These are phyloP conservation scores for Didymodactylos carnosus DNA, from an alignment of 2,888 invertebrate species.

Conservation along the genomic window DNA sequence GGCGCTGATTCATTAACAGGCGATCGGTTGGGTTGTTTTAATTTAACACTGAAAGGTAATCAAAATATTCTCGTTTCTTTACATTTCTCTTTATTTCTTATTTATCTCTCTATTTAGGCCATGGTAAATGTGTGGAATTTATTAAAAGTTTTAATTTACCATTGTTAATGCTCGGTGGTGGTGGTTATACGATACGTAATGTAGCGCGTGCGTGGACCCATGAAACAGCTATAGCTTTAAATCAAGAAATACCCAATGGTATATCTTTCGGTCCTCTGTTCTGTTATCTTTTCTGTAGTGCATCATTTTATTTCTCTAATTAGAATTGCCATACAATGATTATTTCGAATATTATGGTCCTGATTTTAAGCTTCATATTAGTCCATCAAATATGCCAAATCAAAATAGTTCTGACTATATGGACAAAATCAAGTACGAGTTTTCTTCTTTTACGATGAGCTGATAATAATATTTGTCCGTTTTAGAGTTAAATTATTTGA, in stretches of 20 bases:
- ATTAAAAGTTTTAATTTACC: constrained; percentile 91
- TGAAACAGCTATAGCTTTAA: constrained; percentile 87
- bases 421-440: constrained; percentile 66
- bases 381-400: constrained; percentile 95
- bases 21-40: constrained; percentile 91
- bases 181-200: constrained; percentile 94
- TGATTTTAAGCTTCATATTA: constrained; percentile 94
- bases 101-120: constrained; percentile 40
- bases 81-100: no score
- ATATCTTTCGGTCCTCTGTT: no score
- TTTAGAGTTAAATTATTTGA: constrained; percentile 50
- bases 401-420: constrained; percentile 93
- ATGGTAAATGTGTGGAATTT: constrained; percentile 91
- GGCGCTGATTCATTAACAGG: constrained; percentile 93
- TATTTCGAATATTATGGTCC: constrained; percentile 99
- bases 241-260: constrained; percentile 73
- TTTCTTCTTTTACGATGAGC: not conserved
- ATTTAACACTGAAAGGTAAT: constrained; percentile 59
- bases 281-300: no score
- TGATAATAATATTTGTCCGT: not conserved
- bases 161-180: constrained; percentile 84
- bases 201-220: constrained; percentile 98
- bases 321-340: constrained; percentile 89
- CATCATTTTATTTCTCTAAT: no score
- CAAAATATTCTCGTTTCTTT: no score